phyloP scores from a whole-genome alignment of 1,140 invertebrate genomes.

The Meloidogyne chitwoodi region DNA sequence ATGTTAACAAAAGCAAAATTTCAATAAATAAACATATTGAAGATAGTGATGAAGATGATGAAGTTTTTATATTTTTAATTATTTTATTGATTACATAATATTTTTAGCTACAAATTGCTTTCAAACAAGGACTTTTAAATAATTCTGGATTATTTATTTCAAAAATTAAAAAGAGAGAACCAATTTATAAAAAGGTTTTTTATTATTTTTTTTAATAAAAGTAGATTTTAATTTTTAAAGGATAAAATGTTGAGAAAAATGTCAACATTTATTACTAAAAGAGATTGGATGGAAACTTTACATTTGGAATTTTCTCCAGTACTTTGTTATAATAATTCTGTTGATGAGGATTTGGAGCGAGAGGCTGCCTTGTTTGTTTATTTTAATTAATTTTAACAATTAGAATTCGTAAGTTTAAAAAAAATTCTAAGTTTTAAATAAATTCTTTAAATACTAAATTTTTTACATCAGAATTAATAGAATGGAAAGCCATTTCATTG shows the following conservation, averaged over 20 bases:
- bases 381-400: background rate
- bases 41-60: background rate
- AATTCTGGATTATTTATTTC: conserved; percentile 1
- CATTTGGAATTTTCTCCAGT: background rate
- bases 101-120: conserved; percentile 16
- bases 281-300: conserved; percentile 3
- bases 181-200: background rate
- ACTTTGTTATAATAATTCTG: background rate
- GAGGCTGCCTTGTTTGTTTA: conserved; percentile 10
- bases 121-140: conserved; percentile 11
- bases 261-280: background rate
- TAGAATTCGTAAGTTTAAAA: too few relatives aligned
- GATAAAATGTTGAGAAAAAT: conserved; percentile 11
- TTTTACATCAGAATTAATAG: too few relatives aligned
- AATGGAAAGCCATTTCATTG: background rate
- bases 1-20: background rate
- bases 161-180: background rate
- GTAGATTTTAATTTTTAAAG: background rate
- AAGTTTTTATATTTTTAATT: background rate
- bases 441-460: too few relatives aligned
- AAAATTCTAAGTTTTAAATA: too few relatives aligned
- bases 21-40: background rate
- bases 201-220: background rate
- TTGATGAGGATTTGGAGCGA: conserved; percentile 7
- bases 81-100: background rate